phyloP scores from a whole-genome alignment of 2,888 invertebrate species.

The Erebia palarica region DNA sequence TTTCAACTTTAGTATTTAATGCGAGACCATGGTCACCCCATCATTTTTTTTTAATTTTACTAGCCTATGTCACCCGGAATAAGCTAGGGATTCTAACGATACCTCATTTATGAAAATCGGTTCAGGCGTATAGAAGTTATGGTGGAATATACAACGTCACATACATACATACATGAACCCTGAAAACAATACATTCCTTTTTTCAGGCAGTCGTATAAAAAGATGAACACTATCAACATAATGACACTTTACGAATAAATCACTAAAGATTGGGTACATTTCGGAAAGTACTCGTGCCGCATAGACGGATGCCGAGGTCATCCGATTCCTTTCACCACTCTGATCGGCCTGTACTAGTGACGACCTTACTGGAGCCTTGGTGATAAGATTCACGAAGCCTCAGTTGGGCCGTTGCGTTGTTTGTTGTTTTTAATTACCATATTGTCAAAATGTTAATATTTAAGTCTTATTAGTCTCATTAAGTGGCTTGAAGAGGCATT shows the following conservation, averaged over 20 bases:
- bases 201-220: too few relatives aligned
- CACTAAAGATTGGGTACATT: conserved; percentile 21
- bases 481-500: not conserved
- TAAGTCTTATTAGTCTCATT: too few relatives aligned
- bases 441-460: not conserved
- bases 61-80: too few relatives aligned
- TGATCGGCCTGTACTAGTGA: conserved; percentile 58
- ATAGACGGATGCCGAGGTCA: conserved; percentile 67
- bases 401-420: not conserved
- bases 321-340: conserved; percentile 74
- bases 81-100: too few relatives aligned
- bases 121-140: too few relatives aligned
- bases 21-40: too few relatives aligned
- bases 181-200: too few relatives aligned
- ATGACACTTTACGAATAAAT: conserved; percentile 14
- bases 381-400: conserved; percentile 53
- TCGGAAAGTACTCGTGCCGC: conserved; percentile 17
- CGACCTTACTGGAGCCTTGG: conserved; percentile 73
- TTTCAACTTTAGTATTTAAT: too few relatives aligned
- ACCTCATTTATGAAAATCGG: too few relatives aligned
- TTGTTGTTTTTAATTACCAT: conserved; percentile 4
- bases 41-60: too few relatives aligned
- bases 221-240: not conserved
- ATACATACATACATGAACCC: too few relatives aligned
- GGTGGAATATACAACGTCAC: too few relatives aligned